phyloP scores from a whole-genome alignment of 1,140 invertebrate species.

The Platorchestia sp. region DNA sequence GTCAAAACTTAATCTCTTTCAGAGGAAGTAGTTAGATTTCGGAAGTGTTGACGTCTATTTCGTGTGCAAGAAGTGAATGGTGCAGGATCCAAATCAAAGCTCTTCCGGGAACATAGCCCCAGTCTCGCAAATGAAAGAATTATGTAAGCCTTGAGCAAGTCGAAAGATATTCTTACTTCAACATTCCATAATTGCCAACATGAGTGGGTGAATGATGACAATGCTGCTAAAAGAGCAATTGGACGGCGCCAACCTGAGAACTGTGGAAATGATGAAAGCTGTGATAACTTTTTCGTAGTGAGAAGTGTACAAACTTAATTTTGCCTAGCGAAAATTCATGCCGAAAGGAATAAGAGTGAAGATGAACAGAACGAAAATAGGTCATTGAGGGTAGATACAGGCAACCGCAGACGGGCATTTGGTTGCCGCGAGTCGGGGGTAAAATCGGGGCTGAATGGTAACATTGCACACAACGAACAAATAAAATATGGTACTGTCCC shows the following conservation, averaged over 20 bases:
- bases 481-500: too few species aligned
- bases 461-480: too few species aligned
- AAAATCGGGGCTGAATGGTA: too few species aligned
- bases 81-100: not conserved
- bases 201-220: not conserved
- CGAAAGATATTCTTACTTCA: not conserved
- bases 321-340: too few species aligned
- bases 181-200: not conserved
- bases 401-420: too few species aligned
- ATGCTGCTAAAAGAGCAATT: not conserved
- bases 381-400: too few species aligned
- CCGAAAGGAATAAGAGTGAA: too few species aligned
- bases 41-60: not conserved
- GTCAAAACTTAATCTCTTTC: not conserved
- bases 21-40: not conserved
- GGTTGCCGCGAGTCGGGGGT: too few species aligned
- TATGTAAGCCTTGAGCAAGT: not conserved
- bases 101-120: not conserved
- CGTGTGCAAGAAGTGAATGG: not conserved
- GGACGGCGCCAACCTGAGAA: not conserved
- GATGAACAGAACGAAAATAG: too few species aligned
- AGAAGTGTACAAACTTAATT: too few species aligned
- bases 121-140: not conserved
- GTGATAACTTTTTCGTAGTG: not conserved
- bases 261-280: not conserved